phyloP scores from a whole-genome alignment of 2,888 invertebrate species.

The Diachrysia chrysitis region DNA sequence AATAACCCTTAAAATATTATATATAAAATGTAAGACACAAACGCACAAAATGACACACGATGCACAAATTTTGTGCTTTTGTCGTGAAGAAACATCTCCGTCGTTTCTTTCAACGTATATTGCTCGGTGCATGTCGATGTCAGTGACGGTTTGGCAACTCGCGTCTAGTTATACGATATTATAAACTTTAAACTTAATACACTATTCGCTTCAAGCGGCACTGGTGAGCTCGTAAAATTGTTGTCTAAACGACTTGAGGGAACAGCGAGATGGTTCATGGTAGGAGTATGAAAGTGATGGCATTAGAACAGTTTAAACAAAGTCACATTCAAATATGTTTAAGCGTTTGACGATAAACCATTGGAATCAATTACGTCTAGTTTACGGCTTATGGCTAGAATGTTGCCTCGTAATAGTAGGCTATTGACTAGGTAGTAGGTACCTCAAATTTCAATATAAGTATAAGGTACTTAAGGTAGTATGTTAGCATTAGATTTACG shows the following conservation, averaged over 20 bases:
- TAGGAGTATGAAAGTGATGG: slow-evolving; percentile 9
- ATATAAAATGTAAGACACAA: too few relatives aligned
- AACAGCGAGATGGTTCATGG: slow-evolving; percentile 12
- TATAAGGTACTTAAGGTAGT: too few relatives aligned
- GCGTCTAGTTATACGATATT: slow-evolving; percentile 43
- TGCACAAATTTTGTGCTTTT: background rate
- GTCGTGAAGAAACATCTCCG: slow-evolving; percentile 13
- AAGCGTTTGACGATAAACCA: background rate
- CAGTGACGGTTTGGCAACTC: slow-evolving; percentile 28
- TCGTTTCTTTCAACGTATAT: slow-evolving; percentile 22
- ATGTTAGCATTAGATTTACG: too few relatives aligned
- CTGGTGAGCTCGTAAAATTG: slow-evolving; percentile 35
- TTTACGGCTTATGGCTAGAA: background rate
- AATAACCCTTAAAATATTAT: too few relatives aligned
- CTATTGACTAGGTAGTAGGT: too few relatives aligned
- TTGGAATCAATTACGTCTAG: background rate
- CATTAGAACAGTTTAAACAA: background rate
- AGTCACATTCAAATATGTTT: slow-evolving; percentile 2
- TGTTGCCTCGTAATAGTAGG: background rate
- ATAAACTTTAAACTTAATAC: slow-evolving; percentile 49
- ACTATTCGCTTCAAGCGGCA: slow-evolving; percentile 24
- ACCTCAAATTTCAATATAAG: too few relatives aligned
- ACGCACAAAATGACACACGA: too few relatives aligned
- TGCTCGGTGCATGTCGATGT: slow-evolving; percentile 45
- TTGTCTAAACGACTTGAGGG: slow-evolving; percentile 16